These are phyloP conservation scores for Connochaetes taurinus DNA, from an alignment of 2,113 vertebrate species.

Conservation along the genomic window DNA sequence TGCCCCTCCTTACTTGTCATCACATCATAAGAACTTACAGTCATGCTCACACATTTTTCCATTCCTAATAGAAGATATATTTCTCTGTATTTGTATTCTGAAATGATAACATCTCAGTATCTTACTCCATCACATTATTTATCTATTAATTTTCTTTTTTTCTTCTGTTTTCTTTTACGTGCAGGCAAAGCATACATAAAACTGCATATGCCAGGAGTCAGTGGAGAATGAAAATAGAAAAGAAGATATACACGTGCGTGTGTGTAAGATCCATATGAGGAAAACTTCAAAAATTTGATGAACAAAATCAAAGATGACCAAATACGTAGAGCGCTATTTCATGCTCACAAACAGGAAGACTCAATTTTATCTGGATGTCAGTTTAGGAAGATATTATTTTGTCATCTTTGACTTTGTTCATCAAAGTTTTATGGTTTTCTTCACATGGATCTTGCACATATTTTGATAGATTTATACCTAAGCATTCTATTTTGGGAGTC, in stretches of 20 bases:
- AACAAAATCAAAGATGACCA: background rate
- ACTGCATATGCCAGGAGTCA: background rate
- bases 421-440: background rate
- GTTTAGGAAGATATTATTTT: background rate
- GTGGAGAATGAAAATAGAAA: background rate
- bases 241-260: background rate
- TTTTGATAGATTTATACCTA: background rate
- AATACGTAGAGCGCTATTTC: fast-evolving
- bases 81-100: background rate
- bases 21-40: background rate
- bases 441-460: background rate
- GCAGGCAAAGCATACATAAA: background rate
- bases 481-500: background rate
- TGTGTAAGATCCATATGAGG: background rate
- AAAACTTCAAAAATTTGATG: background rate
- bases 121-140: background rate
- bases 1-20: background rate
- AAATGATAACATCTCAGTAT: background rate
- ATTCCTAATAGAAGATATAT: background rate
- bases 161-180: background rate
- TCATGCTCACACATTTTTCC: background rate
- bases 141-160: background rate
- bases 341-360: background rate
- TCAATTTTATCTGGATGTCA: background rate
- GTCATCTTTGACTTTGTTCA: background rate